phyloP scores from a whole-genome alignment of 2,113 vertebrate genomes.

The Halcyon senegalensis region DNA sequence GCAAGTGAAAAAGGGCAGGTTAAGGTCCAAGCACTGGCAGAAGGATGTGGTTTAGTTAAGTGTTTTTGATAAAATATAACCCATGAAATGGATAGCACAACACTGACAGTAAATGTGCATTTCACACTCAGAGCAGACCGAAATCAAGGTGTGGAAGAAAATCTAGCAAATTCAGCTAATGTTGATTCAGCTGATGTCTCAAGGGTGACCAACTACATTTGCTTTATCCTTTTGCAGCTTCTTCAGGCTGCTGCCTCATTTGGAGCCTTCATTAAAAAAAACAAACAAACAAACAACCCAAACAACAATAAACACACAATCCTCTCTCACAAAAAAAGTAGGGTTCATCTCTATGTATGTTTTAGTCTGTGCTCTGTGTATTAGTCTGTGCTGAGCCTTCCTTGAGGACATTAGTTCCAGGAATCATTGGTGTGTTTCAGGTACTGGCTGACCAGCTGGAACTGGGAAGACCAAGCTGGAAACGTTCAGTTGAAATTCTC shows the following conservation, averaged over 20 bases:
- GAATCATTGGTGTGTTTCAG: not conserved
- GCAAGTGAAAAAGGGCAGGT: not conserved
- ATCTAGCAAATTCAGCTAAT: not conserved
- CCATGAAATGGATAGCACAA: rapidly evolving
- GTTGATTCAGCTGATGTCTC: not conserved
- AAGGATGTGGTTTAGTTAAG: not conserved
- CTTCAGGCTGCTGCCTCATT: not conserved
- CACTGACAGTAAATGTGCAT: not conserved
- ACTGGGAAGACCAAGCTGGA: not conserved
- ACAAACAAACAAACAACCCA: not conserved
- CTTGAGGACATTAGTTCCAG: not conserved
- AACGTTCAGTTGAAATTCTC: not conserved
- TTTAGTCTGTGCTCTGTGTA: not conserved
- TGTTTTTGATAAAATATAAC: not conserved
- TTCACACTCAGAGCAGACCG: not conserved
- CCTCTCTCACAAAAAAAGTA: not conserved
- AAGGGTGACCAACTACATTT: not conserved
- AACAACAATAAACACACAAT: not conserved
- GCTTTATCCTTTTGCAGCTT: not conserved
- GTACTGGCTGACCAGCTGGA: not conserved
- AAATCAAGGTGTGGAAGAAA: not conserved
- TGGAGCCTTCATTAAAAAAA: not conserved
- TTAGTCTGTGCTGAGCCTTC: not conserved
- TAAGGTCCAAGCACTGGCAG: not conserved
- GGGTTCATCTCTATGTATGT: not conserved